Conservation (phyloP, 2,888 invertebrate species). For the Villa cingulata region DNA sequence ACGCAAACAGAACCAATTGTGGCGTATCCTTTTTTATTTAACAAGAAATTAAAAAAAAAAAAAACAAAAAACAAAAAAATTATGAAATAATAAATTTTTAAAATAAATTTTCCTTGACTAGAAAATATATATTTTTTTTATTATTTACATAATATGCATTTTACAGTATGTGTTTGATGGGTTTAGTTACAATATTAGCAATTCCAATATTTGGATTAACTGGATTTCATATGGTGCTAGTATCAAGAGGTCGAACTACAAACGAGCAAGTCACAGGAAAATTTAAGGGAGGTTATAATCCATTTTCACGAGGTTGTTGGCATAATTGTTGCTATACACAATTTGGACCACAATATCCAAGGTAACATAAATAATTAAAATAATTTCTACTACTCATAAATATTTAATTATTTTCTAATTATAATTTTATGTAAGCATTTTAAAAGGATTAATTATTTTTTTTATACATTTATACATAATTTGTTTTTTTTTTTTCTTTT, state of each 20-base stretch:
- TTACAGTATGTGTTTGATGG: conserved; percentile 83
- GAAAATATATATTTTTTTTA: neutral
- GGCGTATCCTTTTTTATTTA: conserved; percentile 60
- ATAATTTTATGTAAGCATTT: conserved; percentile 32
- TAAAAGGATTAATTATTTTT: conserved; percentile 24
- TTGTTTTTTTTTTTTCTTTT: neutral
- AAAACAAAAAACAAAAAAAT: neutral
- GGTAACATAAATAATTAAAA: conserved; percentile 46
- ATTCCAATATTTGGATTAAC: conserved; percentile 97
- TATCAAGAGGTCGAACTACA: conserved; percentile 91
- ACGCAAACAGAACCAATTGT: conserved; percentile 69
- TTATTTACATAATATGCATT: no score
- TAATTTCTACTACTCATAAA: conserved; percentile 13
- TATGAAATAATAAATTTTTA: neutral
- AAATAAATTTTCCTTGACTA: neutral
- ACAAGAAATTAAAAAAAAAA: neutral
- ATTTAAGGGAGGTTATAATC: conserved; percentile 97
- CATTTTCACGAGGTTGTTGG: conserved; percentile 91
- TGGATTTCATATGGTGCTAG: conserved; percentile 94
- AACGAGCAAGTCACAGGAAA: conserved; percentile 99
- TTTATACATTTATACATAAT: no score
- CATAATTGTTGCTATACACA: conserved; percentile 90
- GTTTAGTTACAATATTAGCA: conserved; percentile 76
- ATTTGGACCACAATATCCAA: conserved; percentile 95
- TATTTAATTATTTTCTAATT: conserved; percentile 25